phyloP scores from a whole-genome alignment of 2,888 invertebrate species.

The Chirona hameri region DNA sequence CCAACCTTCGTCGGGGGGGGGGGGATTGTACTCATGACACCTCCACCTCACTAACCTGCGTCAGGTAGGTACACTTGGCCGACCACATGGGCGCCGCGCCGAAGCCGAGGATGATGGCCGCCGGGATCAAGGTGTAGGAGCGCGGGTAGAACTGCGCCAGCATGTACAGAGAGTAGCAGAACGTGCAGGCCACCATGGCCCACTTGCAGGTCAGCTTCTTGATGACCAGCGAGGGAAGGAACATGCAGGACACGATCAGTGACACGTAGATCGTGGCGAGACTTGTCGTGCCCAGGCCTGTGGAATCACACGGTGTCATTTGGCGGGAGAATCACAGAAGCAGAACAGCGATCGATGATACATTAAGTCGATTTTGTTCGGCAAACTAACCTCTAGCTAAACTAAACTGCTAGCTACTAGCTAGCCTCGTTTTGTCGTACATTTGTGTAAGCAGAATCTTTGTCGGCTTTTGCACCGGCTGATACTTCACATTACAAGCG shows the following conservation, averaged over 20 bases:
- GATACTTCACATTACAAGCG: no score
- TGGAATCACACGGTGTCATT: no score
- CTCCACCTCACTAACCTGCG: slow-evolving; percentile 50
- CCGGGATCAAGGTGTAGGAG: slow-evolving; percentile 78
- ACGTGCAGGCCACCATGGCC: slow-evolving; percentile 87
- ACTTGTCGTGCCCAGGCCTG: slow-evolving; percentile 84
- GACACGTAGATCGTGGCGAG: slow-evolving; percentile 87
- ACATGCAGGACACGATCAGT: slow-evolving; percentile 89
- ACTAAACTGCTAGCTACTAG: no score
- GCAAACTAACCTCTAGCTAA: no score
- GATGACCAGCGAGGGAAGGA: slow-evolving; percentile 88
- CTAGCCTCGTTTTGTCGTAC: no score
- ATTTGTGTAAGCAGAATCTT: no score
- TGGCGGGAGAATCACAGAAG: no score
- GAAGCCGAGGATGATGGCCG: slow-evolving; percentile 86
- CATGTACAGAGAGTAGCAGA: slow-evolving; percentile 91
- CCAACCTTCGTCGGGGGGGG: no score
- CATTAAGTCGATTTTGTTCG: no score
- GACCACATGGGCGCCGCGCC: slow-evolving; percentile 98
- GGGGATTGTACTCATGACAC: no score
- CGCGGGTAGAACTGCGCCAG: slow-evolving; percentile 84
- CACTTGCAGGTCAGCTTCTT: slow-evolving; percentile 79
- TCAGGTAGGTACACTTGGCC: slow-evolving; percentile 93
- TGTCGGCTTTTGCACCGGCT: no score
- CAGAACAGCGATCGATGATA: no score